These are phyloP conservation scores for Druon quercuslanigerum DNA, from an alignment of 1,140 invertebrate genomes.

Conservation along the genomic window DNA sequence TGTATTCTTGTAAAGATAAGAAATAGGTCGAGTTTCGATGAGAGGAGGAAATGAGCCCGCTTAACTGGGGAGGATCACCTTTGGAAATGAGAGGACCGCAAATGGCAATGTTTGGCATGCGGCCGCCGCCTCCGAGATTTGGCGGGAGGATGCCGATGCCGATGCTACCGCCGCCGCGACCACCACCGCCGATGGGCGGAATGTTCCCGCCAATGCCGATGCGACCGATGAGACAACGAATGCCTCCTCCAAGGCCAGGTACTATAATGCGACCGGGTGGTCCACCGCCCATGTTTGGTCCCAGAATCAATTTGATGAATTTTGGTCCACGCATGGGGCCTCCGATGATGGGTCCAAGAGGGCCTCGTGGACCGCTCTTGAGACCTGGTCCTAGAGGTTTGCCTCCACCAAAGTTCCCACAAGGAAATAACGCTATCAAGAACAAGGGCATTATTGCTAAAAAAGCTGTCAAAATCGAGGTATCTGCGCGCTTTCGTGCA, in stretches of 20 bases:
- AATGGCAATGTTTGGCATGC: conserved; percentile 52
- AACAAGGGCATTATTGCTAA: conserved; percentile 57
- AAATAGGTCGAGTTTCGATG: neutral
- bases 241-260: conserved; percentile 34
- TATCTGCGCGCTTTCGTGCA: conserved; percentile 39
- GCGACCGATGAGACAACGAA: conserved; percentile 2
- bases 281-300: conserved; percentile 55
- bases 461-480: conserved; percentile 64
- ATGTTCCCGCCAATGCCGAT: conserved; percentile 30
- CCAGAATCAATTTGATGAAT: conserved; percentile 47
- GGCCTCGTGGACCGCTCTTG: conserved; percentile 57
- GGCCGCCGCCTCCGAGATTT: conserved; percentile 61
- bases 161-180: conserved; percentile 38
- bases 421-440: conserved; percentile 55
- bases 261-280: conserved; percentile 51
- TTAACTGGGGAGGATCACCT: conserved; percentile 61
- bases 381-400: conserved; percentile 56
- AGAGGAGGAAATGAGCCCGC: conserved; percentile 57
- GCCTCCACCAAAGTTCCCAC: conserved; percentile 57
- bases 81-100: conserved; percentile 43
- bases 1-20: neutral
- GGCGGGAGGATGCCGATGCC: conserved; percentile 55
- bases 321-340: conserved; percentile 55
- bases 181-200: conserved; percentile 31
- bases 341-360: conserved; percentile 59